Evolutionary conservation across 2,113 vertebrate genomes (phyloP).

Genomic region (Erinaceus europaeus): DNA sequence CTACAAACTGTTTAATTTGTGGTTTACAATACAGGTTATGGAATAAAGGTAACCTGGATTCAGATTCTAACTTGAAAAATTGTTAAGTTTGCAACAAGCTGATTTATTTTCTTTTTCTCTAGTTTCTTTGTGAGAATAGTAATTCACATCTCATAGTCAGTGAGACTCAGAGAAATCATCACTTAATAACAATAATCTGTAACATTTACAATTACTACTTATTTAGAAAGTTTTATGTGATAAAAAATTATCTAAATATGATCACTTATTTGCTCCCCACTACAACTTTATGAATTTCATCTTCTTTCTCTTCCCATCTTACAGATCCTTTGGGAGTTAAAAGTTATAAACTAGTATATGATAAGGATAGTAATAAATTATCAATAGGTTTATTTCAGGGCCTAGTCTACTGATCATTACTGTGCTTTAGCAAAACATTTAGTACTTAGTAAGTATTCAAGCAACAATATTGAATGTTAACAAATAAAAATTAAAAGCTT

Average conservation of each 20-base stretch:
- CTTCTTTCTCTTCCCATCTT: not conserved
- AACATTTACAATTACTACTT: not conserved
- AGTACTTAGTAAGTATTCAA: not conserved
- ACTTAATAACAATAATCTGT: not conserved
- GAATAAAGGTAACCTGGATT: not conserved
- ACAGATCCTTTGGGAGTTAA: not conserved
- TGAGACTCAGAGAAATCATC: not conserved
- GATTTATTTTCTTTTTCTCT: not conserved
- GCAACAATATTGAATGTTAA: not conserved
- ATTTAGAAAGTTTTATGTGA: not conserved
- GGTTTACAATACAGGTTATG: not conserved
- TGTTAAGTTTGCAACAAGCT: not conserved
- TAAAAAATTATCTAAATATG: not conserved
- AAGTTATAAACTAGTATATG: not conserved
- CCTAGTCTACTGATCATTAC: not conserved
- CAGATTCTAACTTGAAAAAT: not conserved
- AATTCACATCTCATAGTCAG: not conserved
- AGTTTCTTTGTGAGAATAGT: not conserved
- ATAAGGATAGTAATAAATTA: not conserved
- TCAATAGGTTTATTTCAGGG: not conserved
- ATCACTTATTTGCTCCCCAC: not conserved
- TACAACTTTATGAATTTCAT: not conserved
- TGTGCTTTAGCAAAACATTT: not conserved
- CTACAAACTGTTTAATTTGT: slow-evolving; percentile 1
- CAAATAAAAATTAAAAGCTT: not conserved